These are phyloP conservation scores for Brenthis daphne DNA, from an alignment of 2,888 invertebrate genomes.

Conservation along the genomic window DNA sequence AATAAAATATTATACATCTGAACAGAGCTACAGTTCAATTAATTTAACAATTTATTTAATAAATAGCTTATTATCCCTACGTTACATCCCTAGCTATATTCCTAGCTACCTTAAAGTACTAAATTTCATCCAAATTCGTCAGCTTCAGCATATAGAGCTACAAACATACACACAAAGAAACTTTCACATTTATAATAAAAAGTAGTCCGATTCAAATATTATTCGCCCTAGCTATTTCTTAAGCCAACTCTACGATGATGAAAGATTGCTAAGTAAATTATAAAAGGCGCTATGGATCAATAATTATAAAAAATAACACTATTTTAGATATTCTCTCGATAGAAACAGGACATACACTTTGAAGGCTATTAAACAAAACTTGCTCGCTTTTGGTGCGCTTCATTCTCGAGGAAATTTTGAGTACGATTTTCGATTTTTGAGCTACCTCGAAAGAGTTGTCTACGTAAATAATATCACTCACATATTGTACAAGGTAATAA, in stretches of 20 bases:
- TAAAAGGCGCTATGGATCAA: background rate
- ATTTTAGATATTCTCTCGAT: constrained; percentile 37
- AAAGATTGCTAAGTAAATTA: constrained; percentile 1
- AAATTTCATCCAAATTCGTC: no score
- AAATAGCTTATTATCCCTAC: no score
- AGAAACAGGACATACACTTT: constrained; percentile 42
- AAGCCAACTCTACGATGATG: no score
- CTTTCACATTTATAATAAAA: no score
- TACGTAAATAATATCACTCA: constrained; percentile 47
- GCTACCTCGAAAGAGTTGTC: constrained; percentile 45
- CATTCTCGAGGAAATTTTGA: constrained; percentile 22
- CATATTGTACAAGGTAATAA: constrained; percentile 45
- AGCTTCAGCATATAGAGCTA: no score
- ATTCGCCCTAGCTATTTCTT: background rate
- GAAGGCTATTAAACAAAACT: constrained; percentile 36
- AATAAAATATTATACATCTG: no score
- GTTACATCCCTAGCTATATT: no score
- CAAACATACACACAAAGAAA: no score
- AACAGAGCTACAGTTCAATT: no score
- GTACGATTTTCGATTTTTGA: constrained; percentile 46
- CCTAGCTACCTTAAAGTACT: no score
- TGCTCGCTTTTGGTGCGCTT: constrained; percentile 45
- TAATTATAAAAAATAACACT: background rate
- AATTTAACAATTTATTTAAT: no score
- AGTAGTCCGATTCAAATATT: background rate